phyloP scores from a whole-genome alignment of 2,797 vertebrate species.

The Sebastes itinus region DNA sequence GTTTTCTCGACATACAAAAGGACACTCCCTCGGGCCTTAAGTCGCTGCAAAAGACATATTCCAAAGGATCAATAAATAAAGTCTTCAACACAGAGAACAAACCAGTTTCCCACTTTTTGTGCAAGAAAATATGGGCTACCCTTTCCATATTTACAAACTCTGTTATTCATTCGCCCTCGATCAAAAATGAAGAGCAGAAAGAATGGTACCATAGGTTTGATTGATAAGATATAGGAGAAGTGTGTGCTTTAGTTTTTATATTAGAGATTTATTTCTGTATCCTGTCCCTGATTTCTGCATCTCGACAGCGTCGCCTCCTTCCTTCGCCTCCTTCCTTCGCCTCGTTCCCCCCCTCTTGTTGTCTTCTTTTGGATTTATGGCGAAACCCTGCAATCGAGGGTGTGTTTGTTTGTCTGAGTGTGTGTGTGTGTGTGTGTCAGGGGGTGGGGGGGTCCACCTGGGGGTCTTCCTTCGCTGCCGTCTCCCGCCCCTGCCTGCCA shows the following conservation, averaged over 20 bases:
- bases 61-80: constrained; percentile 83
- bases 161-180: constrained; percentile 49
- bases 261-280: constrained; percentile 67
- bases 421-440: neutral
- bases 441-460: constrained; percentile 55
- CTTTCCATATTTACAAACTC: constrained; percentile 79
- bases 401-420: constrained; percentile 24
- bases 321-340: neutral
- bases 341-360: neutral
- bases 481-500: constrained; percentile 58
- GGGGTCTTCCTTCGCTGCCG: constrained; percentile 60
- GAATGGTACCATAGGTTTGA: constrained; percentile 62
- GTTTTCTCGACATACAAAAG: constrained; percentile 73
- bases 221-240: constrained; percentile 69
- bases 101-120: constrained; percentile 75
- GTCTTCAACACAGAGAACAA: constrained; percentile 69
- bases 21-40: constrained; percentile 70
- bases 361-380: constrained; percentile 66
- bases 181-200: constrained; percentile 66
- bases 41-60: constrained; percentile 80
- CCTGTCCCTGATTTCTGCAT: constrained; percentile 80
- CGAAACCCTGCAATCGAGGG: constrained; percentile 69
- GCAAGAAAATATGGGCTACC: constrained; percentile 80
- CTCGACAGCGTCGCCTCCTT: constrained; percentile 54
- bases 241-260: constrained; percentile 79